These are phyloP conservation scores for Epsilonema sp. DNA, from an alignment of 2,888 invertebrate species.

Conservation along the genomic window DNA sequence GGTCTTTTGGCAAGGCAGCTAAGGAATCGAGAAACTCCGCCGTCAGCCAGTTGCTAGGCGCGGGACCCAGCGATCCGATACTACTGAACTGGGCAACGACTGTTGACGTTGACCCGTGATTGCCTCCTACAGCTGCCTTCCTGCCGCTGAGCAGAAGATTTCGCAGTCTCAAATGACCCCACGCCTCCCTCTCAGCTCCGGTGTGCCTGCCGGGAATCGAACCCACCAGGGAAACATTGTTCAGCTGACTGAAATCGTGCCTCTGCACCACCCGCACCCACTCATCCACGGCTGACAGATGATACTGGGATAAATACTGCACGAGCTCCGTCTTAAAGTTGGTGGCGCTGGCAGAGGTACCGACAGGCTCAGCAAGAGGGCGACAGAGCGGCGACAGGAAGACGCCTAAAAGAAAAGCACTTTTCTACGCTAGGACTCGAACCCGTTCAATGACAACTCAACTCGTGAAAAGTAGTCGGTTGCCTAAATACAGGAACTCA, in stretches of 20 bases:
- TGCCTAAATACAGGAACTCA: too few species aligned
- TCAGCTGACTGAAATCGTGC: not conserved
- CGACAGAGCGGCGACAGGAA: too few species aligned
- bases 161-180: conserved; percentile 44
- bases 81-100: conserved; percentile 71
- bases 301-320: conserved; percentile 54
- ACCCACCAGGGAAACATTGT: conserved; percentile 41
- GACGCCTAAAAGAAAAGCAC: too few species aligned
- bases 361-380: too few species aligned
- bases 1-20: conserved; percentile 6
- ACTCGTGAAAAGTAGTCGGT: too few species aligned
- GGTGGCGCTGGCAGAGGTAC: too few species aligned
- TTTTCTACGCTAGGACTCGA: too few species aligned
- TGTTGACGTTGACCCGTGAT: too few species aligned
- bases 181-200: conserved; percentile 39
- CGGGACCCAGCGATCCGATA: conserved; percentile 59
- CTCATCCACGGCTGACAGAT: conserved; percentile 17
- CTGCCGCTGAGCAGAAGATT: conserved; percentile 19
- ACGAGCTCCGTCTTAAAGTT: conserved; percentile 57
- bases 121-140: too few species aligned
- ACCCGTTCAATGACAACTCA: too few species aligned
- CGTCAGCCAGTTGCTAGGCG: conserved; percentile 47
- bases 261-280: conserved; percentile 31
- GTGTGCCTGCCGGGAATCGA: conserved; percentile 65
- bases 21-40: conserved; percentile 48